These are phyloP conservation scores for Acholoe squamosa DNA, from an alignment of 2,888 invertebrate species.

Conservation along the genomic window DNA sequence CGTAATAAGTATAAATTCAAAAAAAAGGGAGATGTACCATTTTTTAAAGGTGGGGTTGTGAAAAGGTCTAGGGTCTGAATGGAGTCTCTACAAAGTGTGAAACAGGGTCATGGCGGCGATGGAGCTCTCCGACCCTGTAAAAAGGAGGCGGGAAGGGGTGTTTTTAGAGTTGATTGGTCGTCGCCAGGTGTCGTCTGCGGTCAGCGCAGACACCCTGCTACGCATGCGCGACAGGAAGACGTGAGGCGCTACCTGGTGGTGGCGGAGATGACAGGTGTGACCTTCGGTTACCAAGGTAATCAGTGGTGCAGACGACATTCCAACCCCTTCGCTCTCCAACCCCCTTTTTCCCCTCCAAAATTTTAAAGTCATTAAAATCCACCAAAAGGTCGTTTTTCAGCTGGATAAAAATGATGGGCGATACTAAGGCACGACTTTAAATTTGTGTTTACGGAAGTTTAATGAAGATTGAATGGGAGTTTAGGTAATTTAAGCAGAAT, in stretches of 20 bases:
- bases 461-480: slow-evolving; percentile 34
- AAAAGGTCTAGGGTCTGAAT: neutral
- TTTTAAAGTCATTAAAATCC: slow-evolving; percentile 38
- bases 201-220: neutral
- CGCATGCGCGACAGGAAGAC: slow-evolving; percentile 41
- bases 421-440: slow-evolving; percentile 17
- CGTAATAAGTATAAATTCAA: neutral
- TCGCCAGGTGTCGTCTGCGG: slow-evolving; percentile 9
- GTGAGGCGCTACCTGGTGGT: slow-evolving; percentile 17
- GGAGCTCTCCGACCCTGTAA: neutral
- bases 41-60: neutral
- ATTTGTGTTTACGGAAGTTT: slow-evolving; percentile 31
- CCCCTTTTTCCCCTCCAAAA: neutral
- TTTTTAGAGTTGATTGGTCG: neutral
- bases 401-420: neutral
- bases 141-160: neutral
- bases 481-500: slow-evolving; percentile 17
- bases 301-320: slow-evolving; percentile 3
- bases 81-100: neutral
- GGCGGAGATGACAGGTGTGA: slow-evolving; percentile 7
- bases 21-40: neutral
- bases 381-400: neutral
- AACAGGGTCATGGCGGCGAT: neutral
- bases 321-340: neutral
- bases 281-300: slow-evolving; percentile 20